phyloP scores from a whole-genome alignment of 1,140 invertebrate species.

The Zaprionus tsacasi region DNA sequence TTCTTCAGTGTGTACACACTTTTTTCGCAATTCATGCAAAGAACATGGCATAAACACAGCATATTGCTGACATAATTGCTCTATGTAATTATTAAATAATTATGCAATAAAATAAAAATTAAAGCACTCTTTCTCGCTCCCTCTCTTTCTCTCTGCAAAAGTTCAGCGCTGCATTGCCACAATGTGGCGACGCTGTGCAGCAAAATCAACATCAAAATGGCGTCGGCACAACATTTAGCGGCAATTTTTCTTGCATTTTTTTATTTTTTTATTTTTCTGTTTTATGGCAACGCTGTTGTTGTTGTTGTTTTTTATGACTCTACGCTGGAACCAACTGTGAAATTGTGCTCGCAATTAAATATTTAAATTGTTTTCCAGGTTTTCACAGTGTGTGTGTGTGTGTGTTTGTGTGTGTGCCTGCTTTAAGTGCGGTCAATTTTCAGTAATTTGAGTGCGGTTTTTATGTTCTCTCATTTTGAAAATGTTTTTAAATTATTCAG shows the following conservation, averaged over 20 bases:
- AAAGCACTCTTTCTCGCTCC: neutral
- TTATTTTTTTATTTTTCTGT: conserved; percentile 6
- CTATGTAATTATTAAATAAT: conserved; percentile 6
- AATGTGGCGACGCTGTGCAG: conserved; percentile 9
- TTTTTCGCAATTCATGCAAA: too few relatives aligned
- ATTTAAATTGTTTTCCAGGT: conserved; percentile 72
- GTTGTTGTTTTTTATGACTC: conserved; percentile 22
- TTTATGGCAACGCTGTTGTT: conserved; percentile 3
- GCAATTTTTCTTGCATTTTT: conserved; percentile 23
- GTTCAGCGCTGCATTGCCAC: neutral
- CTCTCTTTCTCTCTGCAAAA: neutral
- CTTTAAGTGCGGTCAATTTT: conserved; percentile 75
- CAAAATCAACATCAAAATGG: conserved; percentile 36
- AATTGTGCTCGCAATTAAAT: conserved; percentile 72
- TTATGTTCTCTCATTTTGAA: conserved; percentile 61
- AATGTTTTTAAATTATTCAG: conserved; percentile 70
- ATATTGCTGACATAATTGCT: neutral
- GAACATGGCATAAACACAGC: too few relatives aligned
- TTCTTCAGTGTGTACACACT: too few relatives aligned
- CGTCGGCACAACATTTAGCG: conserved; percentile 32
- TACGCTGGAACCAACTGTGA: conserved; percentile 53
- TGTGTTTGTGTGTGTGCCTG: conserved; percentile 31
- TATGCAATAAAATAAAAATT: neutral
- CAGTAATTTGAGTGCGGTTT: conserved; percentile 70
- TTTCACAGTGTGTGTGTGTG: conserved; percentile 8